A percentile compares a stretch with the other conserved stretches of the same genome.
These are phyloP conservation scores for Chloroceryle aenea DNA, from an alignment of 2,113 vertebrate genomes.

Conservation along the genomic window DNA sequence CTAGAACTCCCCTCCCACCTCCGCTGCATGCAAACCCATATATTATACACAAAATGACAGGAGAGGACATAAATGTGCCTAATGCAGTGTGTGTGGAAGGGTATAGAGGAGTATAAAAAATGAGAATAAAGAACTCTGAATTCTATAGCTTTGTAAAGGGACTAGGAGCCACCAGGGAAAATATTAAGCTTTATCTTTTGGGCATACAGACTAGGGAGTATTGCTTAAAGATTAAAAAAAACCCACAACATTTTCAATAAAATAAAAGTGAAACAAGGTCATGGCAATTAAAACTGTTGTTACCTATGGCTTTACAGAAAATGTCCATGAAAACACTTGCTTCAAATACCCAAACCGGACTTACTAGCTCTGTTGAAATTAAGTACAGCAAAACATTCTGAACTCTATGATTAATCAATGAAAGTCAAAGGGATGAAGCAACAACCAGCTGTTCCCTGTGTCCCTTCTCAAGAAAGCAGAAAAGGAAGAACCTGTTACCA, in stretches of 20 bases:
- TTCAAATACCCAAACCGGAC: background rate
- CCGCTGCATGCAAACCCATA: background rate
- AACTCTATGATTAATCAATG: background rate
- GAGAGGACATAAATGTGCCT: background rate
- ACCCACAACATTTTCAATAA: background rate
- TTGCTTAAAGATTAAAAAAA: background rate
- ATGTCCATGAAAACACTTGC: background rate
- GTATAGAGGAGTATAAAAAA: background rate
- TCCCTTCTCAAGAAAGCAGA: background rate
- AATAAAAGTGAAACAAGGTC: background rate
- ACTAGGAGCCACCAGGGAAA: background rate
- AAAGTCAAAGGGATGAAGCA: background rate
- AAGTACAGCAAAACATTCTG: background rate
- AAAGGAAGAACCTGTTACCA: background rate
- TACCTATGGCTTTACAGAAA: background rate
- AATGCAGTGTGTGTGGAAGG: fast-evolving
- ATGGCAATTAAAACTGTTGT: background rate
- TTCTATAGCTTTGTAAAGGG: background rate
- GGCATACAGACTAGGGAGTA: background rate
- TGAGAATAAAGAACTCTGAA: background rate
- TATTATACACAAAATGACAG: background rate
- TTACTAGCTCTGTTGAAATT: conserved; percentile 29
- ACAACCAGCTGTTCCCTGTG: background rate
- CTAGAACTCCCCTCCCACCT: background rate
- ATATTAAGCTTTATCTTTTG: background rate